Evolutionary conservation across 2,888 invertebrate genomes (phyloP).

Genomic region (Callyntrura guangdongensis): DNA sequence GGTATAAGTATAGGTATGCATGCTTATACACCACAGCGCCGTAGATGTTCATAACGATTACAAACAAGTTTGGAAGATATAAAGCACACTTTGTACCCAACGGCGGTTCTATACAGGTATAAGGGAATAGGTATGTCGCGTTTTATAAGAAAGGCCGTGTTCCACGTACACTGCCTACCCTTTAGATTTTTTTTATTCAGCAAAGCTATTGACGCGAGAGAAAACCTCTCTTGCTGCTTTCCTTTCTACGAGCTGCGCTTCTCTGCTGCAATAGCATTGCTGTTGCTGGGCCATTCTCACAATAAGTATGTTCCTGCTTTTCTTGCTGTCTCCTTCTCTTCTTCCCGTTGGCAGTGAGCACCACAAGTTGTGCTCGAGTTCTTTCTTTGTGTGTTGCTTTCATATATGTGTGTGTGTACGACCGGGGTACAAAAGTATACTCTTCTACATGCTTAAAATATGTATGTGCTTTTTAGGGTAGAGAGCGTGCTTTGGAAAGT

Average conservation of each 20-base stretch:
- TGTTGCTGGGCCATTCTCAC: conserved; percentile 57
- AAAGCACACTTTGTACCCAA: not conserved
- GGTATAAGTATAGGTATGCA: not conserved
- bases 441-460: conserved; percentile 23
- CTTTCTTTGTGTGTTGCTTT: conserved; percentile 30
- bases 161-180: not conserved
- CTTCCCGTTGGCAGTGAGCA: conserved; percentile 20
- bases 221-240: conserved; percentile 3
- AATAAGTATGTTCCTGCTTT: conserved; percentile 16
- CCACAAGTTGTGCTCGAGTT: conserved; percentile 43
- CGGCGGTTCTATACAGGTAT: not conserved
- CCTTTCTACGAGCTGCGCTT: not conserved
- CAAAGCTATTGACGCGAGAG: not conserved
- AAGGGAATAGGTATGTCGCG: not conserved
- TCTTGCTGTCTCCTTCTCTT: not conserved
- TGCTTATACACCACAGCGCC: not conserved
- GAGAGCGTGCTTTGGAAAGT: not conserved
- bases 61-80: not conserved
- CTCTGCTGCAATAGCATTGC: conserved; percentile 6
- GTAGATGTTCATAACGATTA: not conserved
- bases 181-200: not conserved
- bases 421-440: not conserved
- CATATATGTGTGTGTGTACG: not conserved
- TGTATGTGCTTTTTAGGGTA: conserved; percentile 6
- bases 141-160: not conserved